A percentile compares a stretch with the other conserved stretches of the same genome.
These are phyloP conservation scores for Spongilla lacustris DNA, from an alignment of 37 sponge, comb jelly and placozoan genomes.

Conservation along the genomic window DNA sequence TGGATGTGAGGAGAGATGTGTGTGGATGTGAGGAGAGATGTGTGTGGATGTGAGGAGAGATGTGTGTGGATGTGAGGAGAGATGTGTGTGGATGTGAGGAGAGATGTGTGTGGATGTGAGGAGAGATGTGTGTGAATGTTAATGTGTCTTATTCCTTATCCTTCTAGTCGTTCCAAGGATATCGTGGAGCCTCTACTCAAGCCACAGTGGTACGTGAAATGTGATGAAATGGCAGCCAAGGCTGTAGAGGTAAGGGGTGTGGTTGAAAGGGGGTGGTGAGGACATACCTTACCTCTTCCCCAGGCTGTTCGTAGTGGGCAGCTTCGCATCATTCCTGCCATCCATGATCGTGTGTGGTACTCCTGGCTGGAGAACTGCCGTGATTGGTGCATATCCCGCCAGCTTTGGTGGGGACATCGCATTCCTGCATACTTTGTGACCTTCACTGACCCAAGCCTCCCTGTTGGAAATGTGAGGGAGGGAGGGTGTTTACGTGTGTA, in stretches of 20 bases:
- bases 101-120: too few relatives aligned
- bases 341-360: conserved; percentile 94
- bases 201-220: conserved; percentile 97
- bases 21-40: too few relatives aligned
- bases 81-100: too few relatives aligned
- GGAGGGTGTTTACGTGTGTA: neutral
- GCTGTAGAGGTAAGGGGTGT: conserved; percentile 68
- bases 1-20: too few relatives aligned
- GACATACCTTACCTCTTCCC: neutral
- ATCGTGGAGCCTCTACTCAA: conserved; percentile 97
- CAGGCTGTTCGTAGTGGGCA: conserved; percentile 89
- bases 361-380: conserved; percentile 86
- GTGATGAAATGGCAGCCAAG: conserved; percentile 84
- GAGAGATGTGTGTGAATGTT: conserved; percentile 9
- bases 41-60: too few relatives aligned
- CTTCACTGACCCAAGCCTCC: conserved; percentile 54
- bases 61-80: too few relatives aligned
- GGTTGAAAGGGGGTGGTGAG: neutral
- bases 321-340: conserved; percentile 82
- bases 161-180: conserved; percentile 88
- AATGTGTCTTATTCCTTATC: neutral
- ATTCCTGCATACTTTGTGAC: conserved; percentile 95
- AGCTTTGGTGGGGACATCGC: conserved; percentile 99
- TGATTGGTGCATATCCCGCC: conserved; percentile 98
- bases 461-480: conserved; percentile 67